Evolutionary conservation across 2,797 vertebrate species (phyloP), one percentile per base, ranked within the genome.

Genomic region (Salarias fasciatus): DNA sequence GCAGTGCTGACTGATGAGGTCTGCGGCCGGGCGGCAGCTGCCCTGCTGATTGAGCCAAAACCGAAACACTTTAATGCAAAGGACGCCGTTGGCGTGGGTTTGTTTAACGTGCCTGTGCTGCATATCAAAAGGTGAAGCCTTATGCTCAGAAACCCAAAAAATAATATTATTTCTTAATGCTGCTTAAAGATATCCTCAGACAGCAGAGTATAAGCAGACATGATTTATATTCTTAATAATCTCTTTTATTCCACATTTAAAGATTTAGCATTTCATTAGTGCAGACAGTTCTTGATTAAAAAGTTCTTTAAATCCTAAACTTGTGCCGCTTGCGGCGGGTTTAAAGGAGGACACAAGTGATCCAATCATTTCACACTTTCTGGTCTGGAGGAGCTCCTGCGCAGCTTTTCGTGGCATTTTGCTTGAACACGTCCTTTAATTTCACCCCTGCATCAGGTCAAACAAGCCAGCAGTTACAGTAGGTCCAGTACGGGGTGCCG

Each of bases 211-310:
- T 56, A 12, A 14, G 38, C 40, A 37, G 56, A 40, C 18, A 41
- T 74, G 52, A 77, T 71, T 75, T 49, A 62, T 68, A 51, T 63
- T 58, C 6, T 52, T 71, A 71, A 82, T 70, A 61, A 63, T 79
- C 47, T 48, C 48, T 57, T n/a, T n/a, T 49, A 60, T 60, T 35
- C 14, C 36, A 47, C 61, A 57, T 63, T 53, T 73, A 56, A 75
- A 72, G 62, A 54, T 63, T 75, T 62, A 65, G 77, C 69, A 69
- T 82, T 75, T 78, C 49, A 62, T 46, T 33, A 44, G 58, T 50
- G 37, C 46, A 35, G 47, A 76, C 36, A 13, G 42, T 44, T 14
- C 48, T 37, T 57, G 55, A 71, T 79, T 73, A 69, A 53, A 72
- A 77, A 63, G 42, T 46, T 79, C 40, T 1, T 8, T 38, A 37